Evolutionary conservation across 1,140 invertebrate species (phyloP), one percentile per base, ranked within the genome.

Genomic region (Drosophila rhopaloa): DNA sequence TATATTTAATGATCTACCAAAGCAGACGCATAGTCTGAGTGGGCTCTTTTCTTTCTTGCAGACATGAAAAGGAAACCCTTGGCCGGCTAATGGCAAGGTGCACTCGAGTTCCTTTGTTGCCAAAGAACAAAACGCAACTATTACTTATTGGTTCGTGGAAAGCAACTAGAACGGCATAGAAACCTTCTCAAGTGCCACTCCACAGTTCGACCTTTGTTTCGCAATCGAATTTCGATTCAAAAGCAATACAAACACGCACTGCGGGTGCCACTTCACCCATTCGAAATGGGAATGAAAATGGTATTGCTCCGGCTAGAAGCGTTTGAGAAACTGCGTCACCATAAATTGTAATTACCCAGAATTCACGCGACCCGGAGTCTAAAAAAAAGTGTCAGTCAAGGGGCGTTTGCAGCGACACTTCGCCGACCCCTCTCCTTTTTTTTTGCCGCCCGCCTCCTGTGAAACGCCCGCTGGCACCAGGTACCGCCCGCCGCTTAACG

Each of bases 211-310:
- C 71, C 72, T 66, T 86, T 86, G 83, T 88, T 88, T 88, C 67
- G 84, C 84, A 88, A 88, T 88, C 80, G 84, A 83, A 68, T 83
- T 74, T 76, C 84, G 79, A 88, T 88, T 88, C 79, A 89, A 88
- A 80, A 76, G 84, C 84, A 86, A 86, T 86, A 88, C 83, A 86
- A 86, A 86, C 84, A 86, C 67, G 80, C 83, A 62, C 83, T 77
- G 84, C 83, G 84, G 83, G 83, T 79, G 83, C 79, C 83, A 83
- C 83, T 88, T 89, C 79, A 82, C 10, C 44, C 58, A 50, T 16
- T 58, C 32, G 66, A 56, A 65, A 53, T 55, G 19, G 41, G 27
- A 72, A 51, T 58, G 47, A 35, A 57, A 65, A 58, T 76, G 53
- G 44, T 65, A 53, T 61, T 37, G 40, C 54, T 43, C 14, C 29